phyloP scores from a whole-genome alignment of 2,113 vertebrate species.

The Megaceryle maxima region DNA sequence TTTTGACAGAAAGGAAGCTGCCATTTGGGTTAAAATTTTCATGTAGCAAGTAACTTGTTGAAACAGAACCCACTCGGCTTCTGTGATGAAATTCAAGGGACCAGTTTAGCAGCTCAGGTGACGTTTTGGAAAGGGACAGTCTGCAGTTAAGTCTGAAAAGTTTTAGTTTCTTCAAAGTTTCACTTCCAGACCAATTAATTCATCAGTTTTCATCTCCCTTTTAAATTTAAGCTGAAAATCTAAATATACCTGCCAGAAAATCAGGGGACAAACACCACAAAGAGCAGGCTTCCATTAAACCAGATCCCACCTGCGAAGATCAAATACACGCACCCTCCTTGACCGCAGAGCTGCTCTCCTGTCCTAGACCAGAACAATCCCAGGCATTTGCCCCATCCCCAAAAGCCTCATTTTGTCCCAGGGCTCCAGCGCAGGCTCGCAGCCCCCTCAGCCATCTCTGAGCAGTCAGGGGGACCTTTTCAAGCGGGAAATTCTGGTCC shows the following conservation, averaged over 20 bases:
- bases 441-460: not conserved
- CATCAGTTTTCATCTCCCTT: not conserved
- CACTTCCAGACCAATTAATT: too few species aligned
- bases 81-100: not conserved
- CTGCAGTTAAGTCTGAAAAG: too few species aligned
- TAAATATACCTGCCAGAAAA: not conserved
- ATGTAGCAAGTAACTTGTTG: not conserved
- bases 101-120: not conserved
- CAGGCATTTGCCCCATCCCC: not conserved
- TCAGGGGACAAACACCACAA: not conserved
- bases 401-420: not conserved
- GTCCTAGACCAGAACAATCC: not conserved
- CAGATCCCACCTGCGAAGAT: not conserved
- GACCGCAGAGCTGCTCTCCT: not conserved
- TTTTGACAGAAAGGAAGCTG: not conserved
- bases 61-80: not conserved
- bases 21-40: not conserved
- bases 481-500: not conserved
- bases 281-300: not conserved
- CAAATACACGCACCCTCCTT: rapidly evolving
- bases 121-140: not conserved
- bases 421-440: not conserved
- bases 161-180: not conserved
- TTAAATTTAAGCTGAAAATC: not conserved
- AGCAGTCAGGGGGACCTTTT: not conserved